Evolutionary conservation across 2,888 invertebrate species (phyloP).

Genomic region (Scelioninae gen. 1): DNA sequence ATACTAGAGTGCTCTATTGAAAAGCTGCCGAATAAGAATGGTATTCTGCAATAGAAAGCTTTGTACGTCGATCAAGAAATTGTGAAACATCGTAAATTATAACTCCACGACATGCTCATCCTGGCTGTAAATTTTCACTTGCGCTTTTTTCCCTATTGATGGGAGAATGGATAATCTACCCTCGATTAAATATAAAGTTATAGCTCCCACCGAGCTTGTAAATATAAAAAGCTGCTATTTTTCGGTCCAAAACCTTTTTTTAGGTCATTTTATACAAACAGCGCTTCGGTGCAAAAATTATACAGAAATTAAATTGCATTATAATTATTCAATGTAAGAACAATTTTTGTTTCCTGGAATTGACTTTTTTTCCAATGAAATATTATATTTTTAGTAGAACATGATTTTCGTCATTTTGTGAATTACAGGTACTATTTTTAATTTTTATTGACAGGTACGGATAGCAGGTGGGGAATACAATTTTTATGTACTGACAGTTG

Average conservation of each 20-base stretch:
- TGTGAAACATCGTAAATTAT: constrained; percentile 70
- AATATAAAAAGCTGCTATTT: constrained; percentile 25
- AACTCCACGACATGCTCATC: constrained; percentile 55
- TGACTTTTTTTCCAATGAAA: too few relatives aligned
- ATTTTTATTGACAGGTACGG: neutral
- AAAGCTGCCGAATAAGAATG: constrained; percentile 69
- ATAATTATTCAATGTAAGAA: neutral
- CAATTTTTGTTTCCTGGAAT: neutral
- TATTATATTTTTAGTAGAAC: too few relatives aligned
- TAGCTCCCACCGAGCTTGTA: constrained; percentile 11
- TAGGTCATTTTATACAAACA: constrained; percentile 18
- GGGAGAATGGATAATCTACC: constrained; percentile 55
- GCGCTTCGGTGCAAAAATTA: neutral
- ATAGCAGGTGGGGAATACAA: too few relatives aligned
- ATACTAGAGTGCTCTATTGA: constrained; percentile 68
- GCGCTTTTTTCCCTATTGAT: constrained; percentile 49
- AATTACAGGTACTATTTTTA: neutral
- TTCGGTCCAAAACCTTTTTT: constrained; percentile 25
- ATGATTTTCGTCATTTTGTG: too few relatives aligned
- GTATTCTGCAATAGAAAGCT: constrained; percentile 62
- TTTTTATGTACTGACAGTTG: too few relatives aligned
- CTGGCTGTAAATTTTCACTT: constrained; percentile 54
- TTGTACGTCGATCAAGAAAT: constrained; percentile 68
- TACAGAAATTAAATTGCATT: neutral
- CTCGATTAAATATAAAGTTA: constrained; percentile 37